A percentile compares a stretch with the other conserved stretches of the same genome.
These are phyloP conservation scores for Caradrina kadenii DNA, from an alignment of 2,888 invertebrate genomes.

Conservation along the genomic window DNA sequence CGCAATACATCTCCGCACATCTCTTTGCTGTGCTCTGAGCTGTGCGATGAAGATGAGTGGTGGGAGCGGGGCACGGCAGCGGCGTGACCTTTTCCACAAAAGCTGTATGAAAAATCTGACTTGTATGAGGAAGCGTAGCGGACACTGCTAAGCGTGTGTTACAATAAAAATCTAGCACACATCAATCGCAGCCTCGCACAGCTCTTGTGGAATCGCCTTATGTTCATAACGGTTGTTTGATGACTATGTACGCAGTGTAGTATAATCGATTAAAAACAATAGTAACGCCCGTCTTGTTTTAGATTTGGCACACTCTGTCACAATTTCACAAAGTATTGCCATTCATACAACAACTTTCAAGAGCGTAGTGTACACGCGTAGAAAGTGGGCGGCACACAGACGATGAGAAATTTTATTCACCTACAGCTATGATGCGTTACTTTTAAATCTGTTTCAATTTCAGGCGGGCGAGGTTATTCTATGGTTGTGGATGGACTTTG, in stretches of 20 bases:
- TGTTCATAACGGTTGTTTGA: constrained; percentile 3
- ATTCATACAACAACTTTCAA: constrained; percentile 37
- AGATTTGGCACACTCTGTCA: constrained; percentile 15
- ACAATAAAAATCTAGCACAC: too few relatives aligned
- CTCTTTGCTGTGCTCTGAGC: too few relatives aligned
- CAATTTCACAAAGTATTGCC: neutral
- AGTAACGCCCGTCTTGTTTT: constrained; percentile 5
- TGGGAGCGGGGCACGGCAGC: too few relatives aligned
- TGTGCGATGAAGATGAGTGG: too few relatives aligned
- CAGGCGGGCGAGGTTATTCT: constrained; percentile 61
- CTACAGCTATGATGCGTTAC: constrained; percentile 19
- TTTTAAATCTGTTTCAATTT: constrained; percentile 49
- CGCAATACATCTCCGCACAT: too few relatives aligned
- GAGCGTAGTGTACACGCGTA: constrained; percentile 9
- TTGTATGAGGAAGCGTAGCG: too few relatives aligned
- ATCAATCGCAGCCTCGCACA: too few relatives aligned
- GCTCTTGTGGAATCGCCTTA: too few relatives aligned
- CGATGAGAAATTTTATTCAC: constrained; percentile 24
- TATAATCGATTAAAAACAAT: constrained; percentile 2
- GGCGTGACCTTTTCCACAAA: too few relatives aligned
- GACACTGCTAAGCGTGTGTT: too few relatives aligned
- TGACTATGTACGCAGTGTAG: neutral
- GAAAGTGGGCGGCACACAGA: constrained; percentile 36
- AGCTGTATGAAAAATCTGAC: too few relatives aligned
- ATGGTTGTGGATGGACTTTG: constrained; percentile 69